A percentile compares a stretch with the other conserved stretches of the same genome.
Conservation (phyloP, 2,888 invertebrate species). For the Pegoplata infirma region DNA sequence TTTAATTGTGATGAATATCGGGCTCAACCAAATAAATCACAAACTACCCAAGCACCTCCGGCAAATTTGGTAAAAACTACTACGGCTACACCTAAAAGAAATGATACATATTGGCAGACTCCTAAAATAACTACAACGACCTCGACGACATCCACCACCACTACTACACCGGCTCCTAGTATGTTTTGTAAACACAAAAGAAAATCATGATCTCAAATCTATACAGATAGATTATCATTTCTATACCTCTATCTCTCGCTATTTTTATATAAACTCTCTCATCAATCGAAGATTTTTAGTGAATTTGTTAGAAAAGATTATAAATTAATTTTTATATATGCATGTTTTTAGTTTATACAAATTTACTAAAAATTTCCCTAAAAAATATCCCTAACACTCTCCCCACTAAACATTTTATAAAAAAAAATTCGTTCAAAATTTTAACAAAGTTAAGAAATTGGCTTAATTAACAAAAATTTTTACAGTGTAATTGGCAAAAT, state of each 20-base stretch:
- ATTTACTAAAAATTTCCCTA: constrained; percentile 13
- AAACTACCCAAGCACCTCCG: constrained; percentile 53
- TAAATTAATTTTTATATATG: background rate
- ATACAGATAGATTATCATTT: constrained; percentile 20
- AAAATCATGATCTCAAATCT: background rate
- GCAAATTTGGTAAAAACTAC: constrained; percentile 63
- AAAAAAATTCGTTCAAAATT: background rate
- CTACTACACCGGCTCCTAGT: constrained; percentile 59
- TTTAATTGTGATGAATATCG: constrained; percentile 75
- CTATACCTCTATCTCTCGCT: background rate
- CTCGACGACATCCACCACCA: constrained; percentile 28
- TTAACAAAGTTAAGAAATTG: constrained; percentile 41
- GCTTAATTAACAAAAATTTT: constrained; percentile 23
- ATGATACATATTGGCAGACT: constrained; percentile 20
- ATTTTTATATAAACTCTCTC: background rate
- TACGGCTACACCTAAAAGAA: background rate
- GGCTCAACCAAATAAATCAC: constrained; percentile 11
- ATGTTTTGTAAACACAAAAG: too few relatives aligned
- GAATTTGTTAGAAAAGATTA: background rate
- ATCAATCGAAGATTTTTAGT: constrained; percentile 17
- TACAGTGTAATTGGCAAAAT: constrained; percentile 47
- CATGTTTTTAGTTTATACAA: background rate
- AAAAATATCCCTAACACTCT: too few relatives aligned
- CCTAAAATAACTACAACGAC: constrained; percentile 36
- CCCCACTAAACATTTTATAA: background rate